These are phyloP conservation scores for Siphamia tubifer DNA, from an alignment of 2,113 vertebrate genomes.

Conservation along the genomic window DNA sequence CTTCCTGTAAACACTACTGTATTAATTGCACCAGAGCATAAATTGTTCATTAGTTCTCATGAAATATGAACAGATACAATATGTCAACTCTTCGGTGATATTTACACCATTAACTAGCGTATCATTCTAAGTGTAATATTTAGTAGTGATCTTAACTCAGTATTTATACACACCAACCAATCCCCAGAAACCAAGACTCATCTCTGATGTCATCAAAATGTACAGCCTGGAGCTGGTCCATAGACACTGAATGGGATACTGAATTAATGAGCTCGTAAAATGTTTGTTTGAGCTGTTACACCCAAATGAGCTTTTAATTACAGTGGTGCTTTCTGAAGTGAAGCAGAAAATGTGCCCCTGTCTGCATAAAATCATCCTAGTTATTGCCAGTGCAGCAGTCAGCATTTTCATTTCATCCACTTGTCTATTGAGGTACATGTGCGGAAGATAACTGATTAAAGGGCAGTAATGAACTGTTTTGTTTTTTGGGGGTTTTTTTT, in stretches of 20 bases:
- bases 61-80: too few relatives aligned
- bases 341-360: constrained; percentile 66
- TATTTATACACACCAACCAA: constrained; percentile 42
- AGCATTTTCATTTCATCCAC: constrained; percentile 43
- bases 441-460: constrained; percentile 20
- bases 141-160: constrained; percentile 27
- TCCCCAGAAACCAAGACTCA: constrained; percentile 19
- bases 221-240: constrained; percentile 18
- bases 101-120: too few relatives aligned
- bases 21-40: too few relatives aligned
- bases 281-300: constrained; percentile 73
- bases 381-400: constrained; percentile 50
- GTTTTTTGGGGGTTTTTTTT: too few relatives aligned
- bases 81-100: too few relatives aligned
- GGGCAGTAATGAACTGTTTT: constrained; percentile 4
- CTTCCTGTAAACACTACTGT: too few relatives aligned
- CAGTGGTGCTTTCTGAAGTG: constrained; percentile 57
- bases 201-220: constrained; percentile 51
- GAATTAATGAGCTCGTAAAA: constrained; percentile 67
- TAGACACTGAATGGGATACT: constrained; percentile 39
- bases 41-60: too few relatives aligned
- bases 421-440: constrained; percentile 22
- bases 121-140: too few relatives aligned
- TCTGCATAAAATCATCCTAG: constrained; percentile 64
- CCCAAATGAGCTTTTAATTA: constrained; percentile 77